These are phyloP conservation scores for Fistularia commersonii DNA, from an alignment of 2,797 vertebrate genomes.

Conservation along the genomic window DNA sequence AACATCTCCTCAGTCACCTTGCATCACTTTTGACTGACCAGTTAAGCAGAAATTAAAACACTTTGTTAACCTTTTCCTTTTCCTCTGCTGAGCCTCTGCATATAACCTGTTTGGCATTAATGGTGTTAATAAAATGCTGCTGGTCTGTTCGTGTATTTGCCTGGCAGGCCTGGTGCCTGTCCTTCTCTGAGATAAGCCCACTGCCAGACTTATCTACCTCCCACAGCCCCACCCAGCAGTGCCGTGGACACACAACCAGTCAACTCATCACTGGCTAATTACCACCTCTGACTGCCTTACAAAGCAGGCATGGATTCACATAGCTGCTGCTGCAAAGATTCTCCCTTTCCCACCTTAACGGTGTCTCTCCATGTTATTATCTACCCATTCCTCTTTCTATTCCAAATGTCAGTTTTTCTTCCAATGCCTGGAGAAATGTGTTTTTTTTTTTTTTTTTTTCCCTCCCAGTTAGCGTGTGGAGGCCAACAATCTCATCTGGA, in stretches of 20 bases:
- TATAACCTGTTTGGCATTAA: constrained; percentile 76
- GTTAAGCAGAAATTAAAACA: constrained; percentile 91
- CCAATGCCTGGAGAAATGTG: constrained; percentile 2
- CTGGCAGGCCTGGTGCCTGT: constrained; percentile 83
- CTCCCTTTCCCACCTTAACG: constrained; percentile 34
- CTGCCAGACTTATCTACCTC: constrained; percentile 72
- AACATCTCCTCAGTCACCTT: constrained; percentile 95
- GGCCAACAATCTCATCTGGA: constrained; percentile 3
- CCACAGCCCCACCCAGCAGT: constrained; percentile 70
- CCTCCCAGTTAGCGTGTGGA: constrained; percentile 1
- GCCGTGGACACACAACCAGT: constrained; percentile 65
- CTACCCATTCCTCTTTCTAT: constrained; percentile 7
- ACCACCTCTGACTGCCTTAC: constrained; percentile 71
- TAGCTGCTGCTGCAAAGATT: constrained; percentile 35
- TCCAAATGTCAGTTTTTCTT: constrained; percentile 4
- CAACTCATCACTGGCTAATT: constrained; percentile 79
- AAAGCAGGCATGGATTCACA: constrained; percentile 65
- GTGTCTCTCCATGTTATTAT: constrained; percentile 21
- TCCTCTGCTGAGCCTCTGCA: constrained; percentile 56
- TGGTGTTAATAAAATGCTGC: constrained; percentile 70
- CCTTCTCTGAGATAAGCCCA: constrained; percentile 74
- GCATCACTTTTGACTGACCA: constrained; percentile 89
- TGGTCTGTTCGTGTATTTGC: constrained; percentile 71
- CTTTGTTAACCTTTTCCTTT: constrained; percentile 56
- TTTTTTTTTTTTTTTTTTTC: too few relatives aligned